A percentile compares a stretch with the other conserved stretches of the same genome.
phyloP scores from a whole-genome alignment of 2,888 invertebrate species.

The Thecophora atra region DNA sequence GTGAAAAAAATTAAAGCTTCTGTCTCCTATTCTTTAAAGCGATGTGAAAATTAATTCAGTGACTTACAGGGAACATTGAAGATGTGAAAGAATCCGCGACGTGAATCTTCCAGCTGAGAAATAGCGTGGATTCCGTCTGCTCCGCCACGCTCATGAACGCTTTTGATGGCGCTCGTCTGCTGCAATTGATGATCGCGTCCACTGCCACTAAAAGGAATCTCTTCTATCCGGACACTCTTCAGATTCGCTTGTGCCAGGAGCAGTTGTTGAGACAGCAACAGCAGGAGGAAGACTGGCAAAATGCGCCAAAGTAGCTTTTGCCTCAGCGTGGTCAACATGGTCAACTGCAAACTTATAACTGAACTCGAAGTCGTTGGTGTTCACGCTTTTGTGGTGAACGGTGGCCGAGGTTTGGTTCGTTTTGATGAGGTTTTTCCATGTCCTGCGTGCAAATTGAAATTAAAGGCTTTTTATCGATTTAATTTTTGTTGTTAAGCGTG shows the following conservation, averaged over 20 bases:
- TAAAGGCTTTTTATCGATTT: constrained; percentile 51
- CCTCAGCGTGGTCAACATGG: constrained; percentile 30
- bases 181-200: constrained; percentile 26
- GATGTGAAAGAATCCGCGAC: constrained; percentile 59
- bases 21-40: too few species aligned
- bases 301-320: constrained; percentile 45
- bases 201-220: constrained; percentile 52
- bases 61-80: constrained; percentile 64
- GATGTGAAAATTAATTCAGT: too few species aligned
- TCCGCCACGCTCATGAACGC: constrained; percentile 9
- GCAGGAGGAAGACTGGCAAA: constrained; percentile 50
- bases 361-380: constrained; percentile 22
- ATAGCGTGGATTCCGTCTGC: constrained; percentile 53
- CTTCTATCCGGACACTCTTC: constrained; percentile 54
- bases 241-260: constrained; percentile 52
- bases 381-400: constrained; percentile 30
- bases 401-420: not conserved
- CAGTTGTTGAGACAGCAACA: constrained; percentile 44
- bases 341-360: constrained; percentile 46
- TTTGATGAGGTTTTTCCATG: not conserved
- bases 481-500: constrained; percentile 38
- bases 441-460: not conserved
- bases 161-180: not conserved
- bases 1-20: too few species aligned
- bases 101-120: constrained; percentile 54